Evolutionary conservation across 2,113 vertebrate species (phyloP).

Genomic region (Benthochromis sp.): DNA sequence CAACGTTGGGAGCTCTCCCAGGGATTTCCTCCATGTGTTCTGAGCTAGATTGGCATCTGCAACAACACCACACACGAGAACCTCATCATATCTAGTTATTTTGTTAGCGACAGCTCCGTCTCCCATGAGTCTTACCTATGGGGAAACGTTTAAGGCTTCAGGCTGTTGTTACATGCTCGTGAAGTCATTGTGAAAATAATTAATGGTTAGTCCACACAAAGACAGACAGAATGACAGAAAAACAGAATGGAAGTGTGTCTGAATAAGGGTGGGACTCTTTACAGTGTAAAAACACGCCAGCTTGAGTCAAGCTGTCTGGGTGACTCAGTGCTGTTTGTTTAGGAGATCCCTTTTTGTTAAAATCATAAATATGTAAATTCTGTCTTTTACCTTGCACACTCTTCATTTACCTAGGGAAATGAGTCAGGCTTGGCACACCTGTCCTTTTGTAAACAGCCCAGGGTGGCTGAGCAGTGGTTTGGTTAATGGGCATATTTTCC

Average conservation of each 20-base stretch:
- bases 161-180: not conserved
- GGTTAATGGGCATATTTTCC: conserved; percentile 14
- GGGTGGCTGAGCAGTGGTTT: conserved; percentile 23
- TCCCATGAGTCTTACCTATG: not conserved
- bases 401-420: conserved; percentile 36
- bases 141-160: not conserved
- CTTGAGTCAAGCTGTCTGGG: not conserved
- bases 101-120: not conserved
- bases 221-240: not conserved
- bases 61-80: not conserved
- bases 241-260: not conserved
- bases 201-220: not conserved
- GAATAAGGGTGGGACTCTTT: not conserved
- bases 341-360: not conserved
- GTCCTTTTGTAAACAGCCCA: conserved; percentile 28
- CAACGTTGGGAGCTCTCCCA: not conserved
- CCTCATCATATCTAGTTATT: not conserved
- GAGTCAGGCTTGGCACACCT: conserved; percentile 25
- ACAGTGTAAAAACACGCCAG: not conserved
- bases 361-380: conserved; percentile 43
- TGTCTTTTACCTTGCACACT: not conserved
- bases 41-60: not conserved
- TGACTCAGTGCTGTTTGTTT: conserved; percentile 17
- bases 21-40: not conserved
- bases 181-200: not conserved